Conservation (phyloP, 2,113 vertebrate genomes). For the Erythrocercus mccallii region DNA sequence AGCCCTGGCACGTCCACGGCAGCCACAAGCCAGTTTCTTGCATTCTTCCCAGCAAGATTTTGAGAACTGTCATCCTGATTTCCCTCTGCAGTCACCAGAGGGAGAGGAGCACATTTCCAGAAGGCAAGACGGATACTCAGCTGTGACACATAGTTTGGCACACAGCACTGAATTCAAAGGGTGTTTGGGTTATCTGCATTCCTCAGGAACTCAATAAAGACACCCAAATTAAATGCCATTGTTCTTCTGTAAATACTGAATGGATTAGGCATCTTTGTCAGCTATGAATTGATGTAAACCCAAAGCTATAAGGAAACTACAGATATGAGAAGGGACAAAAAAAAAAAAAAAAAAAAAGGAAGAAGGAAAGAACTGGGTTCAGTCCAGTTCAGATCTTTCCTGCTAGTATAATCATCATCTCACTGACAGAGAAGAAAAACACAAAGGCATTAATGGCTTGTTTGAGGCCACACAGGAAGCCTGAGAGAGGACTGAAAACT, state of each 20-base stretch:
- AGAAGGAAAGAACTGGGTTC: neutral
- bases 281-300: neutral
- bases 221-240: neutral
- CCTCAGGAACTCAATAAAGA: neutral
- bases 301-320: neutral
- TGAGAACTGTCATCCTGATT: neutral
- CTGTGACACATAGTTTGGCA: rapidly evolving
- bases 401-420: constrained; percentile 40
- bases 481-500: constrained; percentile 34
- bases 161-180: neutral
- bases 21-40: neutral
- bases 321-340: neutral
- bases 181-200: neutral
- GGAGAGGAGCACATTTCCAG: neutral
- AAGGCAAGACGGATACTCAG: neutral
- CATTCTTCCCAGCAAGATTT: neutral
- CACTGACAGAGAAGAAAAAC: constrained; percentile 54
- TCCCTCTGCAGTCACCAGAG: neutral
- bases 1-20: neutral
- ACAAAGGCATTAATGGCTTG: constrained; percentile 59
- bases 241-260: neutral
- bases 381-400: constrained; percentile 18
- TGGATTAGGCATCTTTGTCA: neutral
- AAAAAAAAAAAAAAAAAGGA: neutral
- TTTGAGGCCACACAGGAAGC: constrained; percentile 63